Evolutionary conservation across 2,113 vertebrate species (phyloP).

Genomic region (Aptenodytes forsteri): DNA sequence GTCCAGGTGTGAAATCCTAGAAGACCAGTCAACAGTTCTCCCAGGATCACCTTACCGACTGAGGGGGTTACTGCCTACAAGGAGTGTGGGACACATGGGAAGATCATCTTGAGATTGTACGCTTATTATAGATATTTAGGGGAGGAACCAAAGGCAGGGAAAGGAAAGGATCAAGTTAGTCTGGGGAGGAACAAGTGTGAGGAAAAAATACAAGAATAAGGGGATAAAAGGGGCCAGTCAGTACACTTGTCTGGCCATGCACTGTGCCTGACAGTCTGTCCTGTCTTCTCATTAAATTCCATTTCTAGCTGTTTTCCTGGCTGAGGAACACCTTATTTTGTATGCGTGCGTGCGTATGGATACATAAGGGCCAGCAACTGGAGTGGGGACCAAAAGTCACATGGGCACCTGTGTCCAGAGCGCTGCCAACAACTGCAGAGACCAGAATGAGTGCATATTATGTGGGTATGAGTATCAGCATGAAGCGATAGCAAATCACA

Average conservation of each 20-base stretch:
- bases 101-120: neutral
- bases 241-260: neutral
- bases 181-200: neutral
- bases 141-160: neutral
- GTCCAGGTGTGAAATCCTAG: neutral
- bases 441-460: neutral
- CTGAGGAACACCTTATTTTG: neutral
- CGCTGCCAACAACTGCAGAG: neutral
- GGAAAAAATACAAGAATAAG: neutral
- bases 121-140: neutral
- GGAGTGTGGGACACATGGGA: neutral
- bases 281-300: neutral
- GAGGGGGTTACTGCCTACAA: neutral
- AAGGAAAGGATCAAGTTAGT: neutral
- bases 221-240: neutral
- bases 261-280: neutral
- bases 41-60: neutral
- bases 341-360: fast-evolving
- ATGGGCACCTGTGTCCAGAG: neutral
- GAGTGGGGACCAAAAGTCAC: neutral
- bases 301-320: neutral
- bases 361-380: neutral
- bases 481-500: neutral
- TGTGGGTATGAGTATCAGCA: neutral
- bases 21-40: neutral